Conservation (phyloP, 2,888 invertebrate species). For the Invenusta paracnida region DNA sequence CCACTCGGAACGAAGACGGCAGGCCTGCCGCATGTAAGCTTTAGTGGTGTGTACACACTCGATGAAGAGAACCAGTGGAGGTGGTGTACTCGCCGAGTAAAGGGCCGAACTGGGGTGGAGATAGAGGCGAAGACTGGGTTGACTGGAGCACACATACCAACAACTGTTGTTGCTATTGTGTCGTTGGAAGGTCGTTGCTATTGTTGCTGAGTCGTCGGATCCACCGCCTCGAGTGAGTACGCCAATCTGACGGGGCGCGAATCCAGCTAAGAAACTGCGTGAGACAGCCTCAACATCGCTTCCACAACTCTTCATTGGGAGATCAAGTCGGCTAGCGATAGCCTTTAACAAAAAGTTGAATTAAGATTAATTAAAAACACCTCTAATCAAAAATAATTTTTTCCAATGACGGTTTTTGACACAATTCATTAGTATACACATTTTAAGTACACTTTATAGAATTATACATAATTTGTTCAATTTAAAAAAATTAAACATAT, state of each 20-base stretch:
- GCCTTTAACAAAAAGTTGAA: too few relatives aligned
- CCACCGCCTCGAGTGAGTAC: background rate
- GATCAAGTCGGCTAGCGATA: background rate
- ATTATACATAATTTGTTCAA: too few relatives aligned
- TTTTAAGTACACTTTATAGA: too few relatives aligned
- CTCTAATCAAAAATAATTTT: too few relatives aligned
- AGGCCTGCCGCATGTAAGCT: slow-evolving; percentile 31
- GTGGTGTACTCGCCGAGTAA: background rate
- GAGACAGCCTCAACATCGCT: background rate
- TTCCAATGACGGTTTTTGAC: too few relatives aligned
- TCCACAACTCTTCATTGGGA: background rate
- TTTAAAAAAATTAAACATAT: too few relatives aligned
- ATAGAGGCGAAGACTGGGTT: background rate
- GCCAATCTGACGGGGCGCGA: background rate
- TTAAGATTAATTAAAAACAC: too few relatives aligned
- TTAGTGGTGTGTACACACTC: slow-evolving; percentile 28
- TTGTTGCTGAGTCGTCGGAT: background rate
- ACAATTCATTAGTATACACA: too few relatives aligned
- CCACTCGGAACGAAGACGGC: background rate
- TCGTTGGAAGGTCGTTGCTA: too few relatives aligned
- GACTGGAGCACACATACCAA: background rate
- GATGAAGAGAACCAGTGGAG: slow-evolving; percentile 22
- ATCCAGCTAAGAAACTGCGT: slow-evolving; percentile 1
- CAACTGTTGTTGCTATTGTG: too few relatives aligned
- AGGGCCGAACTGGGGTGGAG: slow-evolving; percentile 6